Percentiles rank a stretch among this genome's conserved stretches.
Conservation (phyloP, 2,113 vertebrate species). For the Dipodomys merriami region DNA sequence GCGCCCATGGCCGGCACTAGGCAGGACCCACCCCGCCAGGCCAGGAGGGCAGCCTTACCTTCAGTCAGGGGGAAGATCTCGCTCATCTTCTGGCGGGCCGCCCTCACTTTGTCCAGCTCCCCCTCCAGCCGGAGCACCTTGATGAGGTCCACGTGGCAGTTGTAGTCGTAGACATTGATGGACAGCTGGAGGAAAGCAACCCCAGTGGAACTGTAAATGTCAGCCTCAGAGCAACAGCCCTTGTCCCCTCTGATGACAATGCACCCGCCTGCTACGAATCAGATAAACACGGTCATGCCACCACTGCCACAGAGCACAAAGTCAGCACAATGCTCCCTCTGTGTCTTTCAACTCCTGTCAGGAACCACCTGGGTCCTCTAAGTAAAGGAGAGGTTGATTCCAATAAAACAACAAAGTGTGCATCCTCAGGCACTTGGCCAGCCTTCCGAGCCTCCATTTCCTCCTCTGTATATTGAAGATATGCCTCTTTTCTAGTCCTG, state of each 20-base stretch:
- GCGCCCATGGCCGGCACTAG: too few species aligned
- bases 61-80: slow-evolving; percentile 97
- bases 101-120: slow-evolving; percentile 90
- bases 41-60: slow-evolving; percentile 84
- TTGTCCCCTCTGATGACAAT: background rate
- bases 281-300: background rate
- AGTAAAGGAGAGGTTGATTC: background rate
- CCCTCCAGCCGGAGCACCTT: slow-evolving; percentile 95
- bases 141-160: slow-evolving; percentile 97
- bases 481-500: too few species aligned
- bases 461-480: background rate
- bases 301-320: background rate
- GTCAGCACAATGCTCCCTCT: background rate
- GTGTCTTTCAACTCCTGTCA: background rate
- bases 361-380: background rate
- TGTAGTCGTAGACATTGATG: slow-evolving; percentile 97
- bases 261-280: background rate
- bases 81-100: slow-evolving; percentile 97
- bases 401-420: background rate
- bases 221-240: background rate
- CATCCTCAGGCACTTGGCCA: background rate
- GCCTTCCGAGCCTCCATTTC: background rate
- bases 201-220: background rate
- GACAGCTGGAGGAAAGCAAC: slow-evolving; percentile 88
- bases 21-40: too few species aligned